Conservation (phyloP, 2,113 vertebrate genomes). For the Campylorhamphus procurvoides region DNA sequence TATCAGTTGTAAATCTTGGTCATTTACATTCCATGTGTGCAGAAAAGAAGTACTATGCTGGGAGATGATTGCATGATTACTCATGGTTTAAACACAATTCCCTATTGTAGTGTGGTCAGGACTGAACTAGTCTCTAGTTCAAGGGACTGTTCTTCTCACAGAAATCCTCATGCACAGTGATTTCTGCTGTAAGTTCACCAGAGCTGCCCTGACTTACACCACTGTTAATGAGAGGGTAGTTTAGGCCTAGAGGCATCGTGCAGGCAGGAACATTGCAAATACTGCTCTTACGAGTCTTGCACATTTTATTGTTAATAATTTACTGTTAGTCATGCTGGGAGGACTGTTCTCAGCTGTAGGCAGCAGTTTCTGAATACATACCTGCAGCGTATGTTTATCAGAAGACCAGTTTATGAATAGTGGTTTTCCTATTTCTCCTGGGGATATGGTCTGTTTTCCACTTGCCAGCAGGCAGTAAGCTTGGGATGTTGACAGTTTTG, state of each 20-base stretch:
- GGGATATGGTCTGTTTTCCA: not conserved
- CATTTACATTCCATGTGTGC: slow-evolving; percentile 52
- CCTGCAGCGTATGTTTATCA: not conserved
- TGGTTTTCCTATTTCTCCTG: slow-evolving; percentile 2
- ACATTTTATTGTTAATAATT: slow-evolving; percentile 43
- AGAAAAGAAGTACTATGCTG: slow-evolving; percentile 54
- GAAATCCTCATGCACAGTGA: slow-evolving; percentile 32
- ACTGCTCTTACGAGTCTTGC: slow-evolving; percentile 2
- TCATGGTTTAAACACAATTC: slow-evolving; percentile 64
- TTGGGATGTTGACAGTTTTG: not conserved
- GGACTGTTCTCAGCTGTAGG: slow-evolving; percentile 28
- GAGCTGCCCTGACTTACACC: slow-evolving; percentile 40
- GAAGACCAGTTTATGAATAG: not conserved
- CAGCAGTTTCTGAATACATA: slow-evolving; percentile 23
- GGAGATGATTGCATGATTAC: slow-evolving; percentile 58
- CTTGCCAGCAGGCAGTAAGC: not conserved
- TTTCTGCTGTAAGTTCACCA: slow-evolving; percentile 38
- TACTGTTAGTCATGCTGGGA: slow-evolving; percentile 37
- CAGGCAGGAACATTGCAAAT: slow-evolving; percentile 22
- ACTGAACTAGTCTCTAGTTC: slow-evolving; percentile 56
- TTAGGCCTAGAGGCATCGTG: slow-evolving; percentile 28
- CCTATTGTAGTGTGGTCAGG: slow-evolving; percentile 55
- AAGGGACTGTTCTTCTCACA: slow-evolving; percentile 39
- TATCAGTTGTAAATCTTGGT: slow-evolving; percentile 50
- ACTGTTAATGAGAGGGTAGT: not conserved